Evolutionary conservation across 2,113 vertebrate genomes (phyloP), one percentile per base, ranked within the genome.

Genomic region (Cyprinodon variegatus): DNA sequence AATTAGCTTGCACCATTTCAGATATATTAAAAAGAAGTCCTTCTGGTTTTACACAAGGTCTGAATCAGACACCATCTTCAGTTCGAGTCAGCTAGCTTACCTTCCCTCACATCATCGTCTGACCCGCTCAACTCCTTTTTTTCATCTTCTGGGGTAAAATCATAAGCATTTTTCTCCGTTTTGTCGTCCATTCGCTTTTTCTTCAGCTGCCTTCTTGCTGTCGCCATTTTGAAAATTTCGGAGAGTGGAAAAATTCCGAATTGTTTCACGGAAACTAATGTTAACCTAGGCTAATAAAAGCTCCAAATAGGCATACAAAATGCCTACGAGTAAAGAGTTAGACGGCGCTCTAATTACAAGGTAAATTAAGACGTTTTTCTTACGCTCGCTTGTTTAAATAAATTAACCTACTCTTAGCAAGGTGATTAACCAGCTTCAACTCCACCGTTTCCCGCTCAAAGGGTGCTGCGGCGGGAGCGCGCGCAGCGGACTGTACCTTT

Each of bases 111-210:
- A 0, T 94, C 90, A 0, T 93, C 91, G 46, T 94, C 92, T 2
- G 92, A 94, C 1, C 86, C 81, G 11, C 89, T 92, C 12, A 83
- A 64, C 3, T 46, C 81, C 29, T 92, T 93, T 66, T 92, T 93
- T 17, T 81, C 83, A 0, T 83, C 84, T 7, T 89, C 85, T 14
- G 68, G 9, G 14, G 3, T 74, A 17, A 93, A 94, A 17, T 92
- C 89, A 76, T 89, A 94, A 1, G 77, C 68, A 0, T 84, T 85
- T 6, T 84, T 68, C 4, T 91, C 82, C 1, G 14, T 0, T 36
- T 85, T 77, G 0, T 86, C 85, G 4, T 87, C 89, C 0, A 71
- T 0, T 0, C 74, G 71, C 65, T 91, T 77, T 20, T 87, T 94
- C 82, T 89, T 93, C 39, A 43, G 70, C 62, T 75, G 89, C 83